Evolutionary conservation across 2,113 vertebrate species (phyloP).

Genomic region (Pagrus major): DNA sequence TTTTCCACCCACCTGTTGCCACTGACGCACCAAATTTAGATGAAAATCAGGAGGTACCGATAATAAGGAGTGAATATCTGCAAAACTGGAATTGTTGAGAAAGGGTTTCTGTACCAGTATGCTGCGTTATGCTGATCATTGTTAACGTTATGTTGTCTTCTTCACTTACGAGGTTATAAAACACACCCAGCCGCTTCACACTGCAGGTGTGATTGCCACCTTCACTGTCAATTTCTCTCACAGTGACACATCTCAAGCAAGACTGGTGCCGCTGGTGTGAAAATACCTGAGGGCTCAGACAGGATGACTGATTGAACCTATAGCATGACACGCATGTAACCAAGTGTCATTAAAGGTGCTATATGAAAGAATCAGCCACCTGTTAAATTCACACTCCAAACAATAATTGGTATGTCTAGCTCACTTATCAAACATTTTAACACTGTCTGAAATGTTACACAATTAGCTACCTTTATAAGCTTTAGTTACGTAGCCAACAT

Average conservation of each 20-base stretch:
- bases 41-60: neutral
- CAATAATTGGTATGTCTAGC: too few relatives aligned
- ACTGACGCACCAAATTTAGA: neutral
- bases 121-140: conserved; percentile 1
- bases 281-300: conserved; percentile 36
- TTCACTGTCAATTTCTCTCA: conserved; percentile 27
- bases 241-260: conserved; percentile 11
- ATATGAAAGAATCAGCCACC: too few relatives aligned
- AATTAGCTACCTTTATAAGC: too few relatives aligned
- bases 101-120: neutral
- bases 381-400: too few relatives aligned
- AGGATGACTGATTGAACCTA: conserved; percentile 14
- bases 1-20: neutral
- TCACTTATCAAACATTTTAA: too few relatives aligned
- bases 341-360: too few relatives aligned
- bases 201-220: conserved; percentile 20
- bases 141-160: neutral
- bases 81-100: neutral
- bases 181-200: conserved; percentile 2
- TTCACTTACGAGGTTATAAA: conserved; percentile 15
- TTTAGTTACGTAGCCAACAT: too few relatives aligned
- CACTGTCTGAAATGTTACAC: too few relatives aligned
- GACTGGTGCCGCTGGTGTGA: conserved; percentile 10
- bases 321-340: too few relatives aligned
- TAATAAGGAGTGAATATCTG: neutral